Conservation (phyloP, 2,888 invertebrate species). For the Drosophila yooni region DNA sequence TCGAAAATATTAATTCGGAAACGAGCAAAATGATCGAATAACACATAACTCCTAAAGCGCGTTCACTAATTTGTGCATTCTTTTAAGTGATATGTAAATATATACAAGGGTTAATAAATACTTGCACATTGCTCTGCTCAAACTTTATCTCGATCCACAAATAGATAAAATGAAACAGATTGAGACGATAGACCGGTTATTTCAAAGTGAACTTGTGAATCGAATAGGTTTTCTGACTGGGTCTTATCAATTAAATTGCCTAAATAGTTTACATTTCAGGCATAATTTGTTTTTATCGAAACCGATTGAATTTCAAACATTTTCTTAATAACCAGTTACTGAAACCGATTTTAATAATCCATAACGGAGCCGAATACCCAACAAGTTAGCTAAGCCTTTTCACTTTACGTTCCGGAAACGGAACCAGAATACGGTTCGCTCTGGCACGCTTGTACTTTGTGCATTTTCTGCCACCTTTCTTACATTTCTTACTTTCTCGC, state of each 20-base stretch:
- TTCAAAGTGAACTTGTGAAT: neutral
- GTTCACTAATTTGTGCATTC: constrained; percentile 46
- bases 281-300: neutral
- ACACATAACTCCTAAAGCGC: constrained; percentile 46
- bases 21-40: constrained; percentile 33
- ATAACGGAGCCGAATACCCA: neutral
- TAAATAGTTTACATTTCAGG: neutral
- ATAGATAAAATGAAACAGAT: neutral
- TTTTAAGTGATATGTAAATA: constrained; percentile 28
- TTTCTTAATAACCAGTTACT: neutral
- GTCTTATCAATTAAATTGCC: neutral
- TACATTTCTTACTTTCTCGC: neutral
- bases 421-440: neutral
- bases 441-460: neutral
- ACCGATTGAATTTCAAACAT: neutral
- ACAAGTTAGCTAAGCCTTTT: neutral
- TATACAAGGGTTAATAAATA: constrained; percentile 40
- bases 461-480: neutral
- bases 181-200: neutral
- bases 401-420: neutral
- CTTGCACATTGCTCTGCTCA: constrained; percentile 6
- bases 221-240: neutral
- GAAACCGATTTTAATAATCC: neutral
- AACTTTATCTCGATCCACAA: constrained; percentile 1
- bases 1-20: constrained; percentile 63